Conservation (phyloP, 2,113 vertebrate species). For the Barnardius zonarius region DNA sequence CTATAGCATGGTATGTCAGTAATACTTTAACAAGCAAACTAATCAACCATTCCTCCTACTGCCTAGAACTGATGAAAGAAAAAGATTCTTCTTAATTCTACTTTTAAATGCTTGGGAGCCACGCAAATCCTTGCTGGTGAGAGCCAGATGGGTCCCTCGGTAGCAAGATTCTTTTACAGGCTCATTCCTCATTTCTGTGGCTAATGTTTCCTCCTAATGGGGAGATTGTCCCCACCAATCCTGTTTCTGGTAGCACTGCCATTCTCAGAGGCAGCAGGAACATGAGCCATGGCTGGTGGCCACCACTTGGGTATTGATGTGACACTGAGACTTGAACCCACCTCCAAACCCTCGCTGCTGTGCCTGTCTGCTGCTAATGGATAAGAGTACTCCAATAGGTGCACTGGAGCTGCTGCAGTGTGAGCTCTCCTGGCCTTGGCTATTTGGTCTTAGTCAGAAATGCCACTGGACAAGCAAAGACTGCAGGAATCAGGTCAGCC, state of each 20-base stretch:
- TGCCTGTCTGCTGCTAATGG: background rate
- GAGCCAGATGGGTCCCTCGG: background rate
- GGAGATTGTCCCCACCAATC: background rate
- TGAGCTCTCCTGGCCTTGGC: background rate
- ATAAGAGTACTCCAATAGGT: background rate
- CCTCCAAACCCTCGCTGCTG: accelerated
- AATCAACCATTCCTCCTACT: constrained; percentile 25
- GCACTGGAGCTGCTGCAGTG: background rate
- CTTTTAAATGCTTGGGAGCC: background rate
- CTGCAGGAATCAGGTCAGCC: constrained; percentile 5
- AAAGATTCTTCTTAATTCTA: constrained; percentile 22
- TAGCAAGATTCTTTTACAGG: background rate
- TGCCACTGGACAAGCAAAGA: background rate
- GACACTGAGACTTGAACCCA: background rate
- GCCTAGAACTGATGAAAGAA: background rate
- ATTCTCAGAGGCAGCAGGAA: background rate
- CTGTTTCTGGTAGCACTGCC: background rate
- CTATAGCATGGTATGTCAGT: background rate
- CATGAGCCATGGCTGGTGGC: background rate
- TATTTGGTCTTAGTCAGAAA: background rate
- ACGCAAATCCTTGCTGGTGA: background rate
- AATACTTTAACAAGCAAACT: constrained; percentile 30
- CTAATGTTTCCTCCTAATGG: background rate
- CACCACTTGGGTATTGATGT: background rate
- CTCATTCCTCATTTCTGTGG: background rate